Evolutionary conservation across 1,140 invertebrate species (phyloP), one percentile per base, ranked within the genome.

Genomic region (Drepana arcuata): DNA sequence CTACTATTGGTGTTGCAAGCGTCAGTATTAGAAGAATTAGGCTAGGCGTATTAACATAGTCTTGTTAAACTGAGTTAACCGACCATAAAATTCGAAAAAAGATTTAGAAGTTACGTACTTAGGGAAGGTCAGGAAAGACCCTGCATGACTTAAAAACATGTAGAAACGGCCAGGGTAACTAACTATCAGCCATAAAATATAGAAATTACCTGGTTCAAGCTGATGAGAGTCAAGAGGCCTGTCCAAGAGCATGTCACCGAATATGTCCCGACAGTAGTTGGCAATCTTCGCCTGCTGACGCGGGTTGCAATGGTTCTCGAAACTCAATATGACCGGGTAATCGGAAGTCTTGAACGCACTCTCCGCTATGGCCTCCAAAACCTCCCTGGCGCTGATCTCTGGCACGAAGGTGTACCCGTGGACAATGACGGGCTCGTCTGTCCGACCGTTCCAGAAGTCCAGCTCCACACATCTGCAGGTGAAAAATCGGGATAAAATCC

Each of bases 331-430:
- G 14, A 99, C 95, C 37, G 97, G 97, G 85, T 91, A 98, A 51
- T 98, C 95, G 10, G 95, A 98, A 13, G 96, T 98, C 86, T 99
- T 98, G 86, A 99, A 99, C 55, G 97, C 97, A 80, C 92, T 94
- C 73, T 98, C 96, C 27, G 95, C 95, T 61, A 99, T 99, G 29
- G 96, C 96, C 85, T 98, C 95, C 57, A 99, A 89, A 2, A 99
- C 96, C 77, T 99, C 96, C 79, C 93, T 95, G 34, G 96, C 96
- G 56, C 89, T 90, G 50, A 99, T 94, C 82, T 98, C 96, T 41
- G 95, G 96, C 51, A 98, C 97, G 78, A 99, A 94, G 2, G 97
- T 99, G 75, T 97, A 98, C 36, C 97, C 97, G 79, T 99, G 97
- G 34, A 97, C 96, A 28, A 99, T 98, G 18, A 98, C 90, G 6